phyloP scores from a whole-genome alignment of 1,140 invertebrate genomes.

The Aphis gossypii region DNA sequence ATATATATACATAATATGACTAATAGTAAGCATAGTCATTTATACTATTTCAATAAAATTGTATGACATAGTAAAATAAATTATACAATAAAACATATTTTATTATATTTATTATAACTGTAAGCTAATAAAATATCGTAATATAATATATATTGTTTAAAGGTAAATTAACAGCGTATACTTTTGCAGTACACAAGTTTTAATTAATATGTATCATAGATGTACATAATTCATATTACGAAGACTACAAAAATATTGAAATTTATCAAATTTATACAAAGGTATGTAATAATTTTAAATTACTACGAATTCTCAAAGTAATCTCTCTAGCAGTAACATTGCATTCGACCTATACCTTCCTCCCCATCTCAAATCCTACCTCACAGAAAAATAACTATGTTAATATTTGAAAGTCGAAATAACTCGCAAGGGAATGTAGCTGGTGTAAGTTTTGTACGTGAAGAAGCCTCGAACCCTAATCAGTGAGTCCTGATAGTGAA shows the following conservation, averaged over 20 bases:
- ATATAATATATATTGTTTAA: not conserved
- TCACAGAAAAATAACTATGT: not conserved
- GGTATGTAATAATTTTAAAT: not conserved
- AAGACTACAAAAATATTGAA: not conserved
- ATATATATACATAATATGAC: not conserved
- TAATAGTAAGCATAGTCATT: not conserved
- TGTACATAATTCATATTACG: not conserved
- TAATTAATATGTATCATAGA: not conserved
- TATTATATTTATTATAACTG: no score
- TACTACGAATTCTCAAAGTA: not conserved
- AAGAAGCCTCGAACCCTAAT: not conserved
- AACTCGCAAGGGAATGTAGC: not conserved
- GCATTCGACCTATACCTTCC: not conserved
- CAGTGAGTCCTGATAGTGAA: not conserved
- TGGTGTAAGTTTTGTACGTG: not conserved
- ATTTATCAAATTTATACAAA: not conserved
- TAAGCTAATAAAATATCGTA: not conserved
- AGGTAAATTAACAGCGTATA: not conserved
- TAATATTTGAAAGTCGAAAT: not conserved
- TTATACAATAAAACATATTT: no score
- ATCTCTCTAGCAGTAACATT: not conserved
- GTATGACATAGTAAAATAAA: no score
- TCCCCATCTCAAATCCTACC: no score
- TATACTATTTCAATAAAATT: not conserved
- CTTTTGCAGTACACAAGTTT: not conserved